Percentiles rank a stretch among this genome's conserved stretches.
Evolutionary conservation across 2,797 vertebrate genomes (phyloP).

Genomic region (Lindbergichthys nudifrons): DNA sequence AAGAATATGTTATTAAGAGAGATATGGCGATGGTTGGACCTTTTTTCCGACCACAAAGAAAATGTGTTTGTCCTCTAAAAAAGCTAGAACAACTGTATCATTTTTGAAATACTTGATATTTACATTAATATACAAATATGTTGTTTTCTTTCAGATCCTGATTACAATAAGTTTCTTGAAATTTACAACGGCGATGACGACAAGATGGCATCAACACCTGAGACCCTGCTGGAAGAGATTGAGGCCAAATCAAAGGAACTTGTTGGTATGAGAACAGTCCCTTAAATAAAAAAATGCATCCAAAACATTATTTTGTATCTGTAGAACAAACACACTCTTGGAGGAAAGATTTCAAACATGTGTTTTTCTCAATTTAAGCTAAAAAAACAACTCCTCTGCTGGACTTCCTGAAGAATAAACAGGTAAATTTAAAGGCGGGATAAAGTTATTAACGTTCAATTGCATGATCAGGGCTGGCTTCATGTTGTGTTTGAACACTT

Average conservation of each 20-base stretch:
- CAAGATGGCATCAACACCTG: slow-evolving; percentile 95
- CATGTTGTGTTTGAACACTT: background rate
- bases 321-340: background rate
- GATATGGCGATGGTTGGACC: background rate
- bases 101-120: background rate
- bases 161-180: slow-evolving; percentile 97
- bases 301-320: background rate
- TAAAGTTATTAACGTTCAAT: background rate
- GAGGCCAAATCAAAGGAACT: slow-evolving; percentile 97
- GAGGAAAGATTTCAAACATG: background rate
- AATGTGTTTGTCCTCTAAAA: background rate
- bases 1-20: background rate
- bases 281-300: background rate
- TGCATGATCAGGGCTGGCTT: background rate
- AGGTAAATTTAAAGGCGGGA: slow-evolving; percentile 79
- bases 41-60: background rate
- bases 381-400: slow-evolving; percentile 97
- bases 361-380: slow-evolving; percentile 80
- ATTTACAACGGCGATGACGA: slow-evolving; percentile 95
- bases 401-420: slow-evolving; percentile 98
- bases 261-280: slow-evolving; percentile 84
- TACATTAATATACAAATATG: background rate
- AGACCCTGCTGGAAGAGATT: slow-evolving; percentile 97
- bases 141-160: slow-evolving; percentile 86
- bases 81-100: background rate